These are phyloP conservation scores for Myoxocephalus aenaeus DNA, from an alignment of 2,797 vertebrate genomes.

Conservation along the genomic window DNA sequence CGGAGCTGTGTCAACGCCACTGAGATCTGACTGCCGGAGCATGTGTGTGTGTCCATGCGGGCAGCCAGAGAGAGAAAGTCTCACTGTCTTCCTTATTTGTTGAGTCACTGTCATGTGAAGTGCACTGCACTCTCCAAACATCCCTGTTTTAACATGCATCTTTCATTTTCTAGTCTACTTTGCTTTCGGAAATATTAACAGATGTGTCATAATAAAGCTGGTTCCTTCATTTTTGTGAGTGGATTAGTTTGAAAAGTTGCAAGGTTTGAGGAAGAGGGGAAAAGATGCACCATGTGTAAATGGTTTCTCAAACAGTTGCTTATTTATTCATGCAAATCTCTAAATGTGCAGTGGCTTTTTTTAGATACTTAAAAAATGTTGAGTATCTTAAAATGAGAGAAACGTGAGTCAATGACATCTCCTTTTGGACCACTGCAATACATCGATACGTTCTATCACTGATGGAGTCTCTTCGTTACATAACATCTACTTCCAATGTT, in stretches of 20 bases:
- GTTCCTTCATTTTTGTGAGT: neutral
- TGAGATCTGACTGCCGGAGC: conserved; percentile 51
- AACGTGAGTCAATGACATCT: neutral
- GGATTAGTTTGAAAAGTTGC: neutral
- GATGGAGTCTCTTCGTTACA: neutral
- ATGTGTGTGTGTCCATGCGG: conserved; percentile 23
- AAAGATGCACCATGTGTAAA: conserved; percentile 1
- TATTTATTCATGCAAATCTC: neutral
- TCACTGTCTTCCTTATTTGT: conserved; percentile 19
- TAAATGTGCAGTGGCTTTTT: neutral
- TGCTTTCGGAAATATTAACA: conserved; percentile 16
- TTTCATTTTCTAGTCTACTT: neutral
- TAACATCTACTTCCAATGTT: neutral
- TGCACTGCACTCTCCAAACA: conserved; percentile 15
- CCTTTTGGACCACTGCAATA: neutral
- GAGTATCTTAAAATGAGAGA: neutral
- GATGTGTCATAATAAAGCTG: conserved; percentile 2
- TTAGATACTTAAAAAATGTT: neutral
- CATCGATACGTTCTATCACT: neutral
- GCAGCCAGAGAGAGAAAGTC: conserved; percentile 1
- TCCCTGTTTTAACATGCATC: neutral
- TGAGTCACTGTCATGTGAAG: neutral
- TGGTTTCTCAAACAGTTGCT: neutral
- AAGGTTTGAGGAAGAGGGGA: neutral
- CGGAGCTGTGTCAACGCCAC: conserved; percentile 45